Evolutionary conservation across 30 jellyfish, hydroid and myxozoan genomes (phyloP).

Genomic region (Aurelia aurita complex sp. Pacific): DNA sequence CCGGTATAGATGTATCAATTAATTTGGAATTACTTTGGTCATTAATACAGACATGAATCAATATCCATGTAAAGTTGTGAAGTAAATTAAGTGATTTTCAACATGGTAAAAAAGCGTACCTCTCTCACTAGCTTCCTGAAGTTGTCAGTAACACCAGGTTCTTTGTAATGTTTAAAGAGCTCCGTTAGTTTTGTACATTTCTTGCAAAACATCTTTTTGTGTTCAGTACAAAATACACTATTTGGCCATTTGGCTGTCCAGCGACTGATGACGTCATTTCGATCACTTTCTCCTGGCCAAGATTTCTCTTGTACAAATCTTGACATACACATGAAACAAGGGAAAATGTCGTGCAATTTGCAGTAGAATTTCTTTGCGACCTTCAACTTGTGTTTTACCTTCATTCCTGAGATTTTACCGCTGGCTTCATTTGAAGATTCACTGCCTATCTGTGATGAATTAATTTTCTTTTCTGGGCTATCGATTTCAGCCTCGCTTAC

Average conservation of each 20-base stretch:
- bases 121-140: slow-evolving; percentile 20
- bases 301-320: slow-evolving; percentile 18
- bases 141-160: slow-evolving; percentile 31
- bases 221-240: slow-evolving; percentile 18
- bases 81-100: background rate
- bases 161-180: slow-evolving; percentile 10
- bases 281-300: slow-evolving; percentile 44
- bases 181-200: slow-evolving; percentile 5
- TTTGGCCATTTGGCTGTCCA: slow-evolving; percentile 27
- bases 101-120: slow-evolving; percentile 5
- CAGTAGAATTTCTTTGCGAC: slow-evolving; percentile 20
- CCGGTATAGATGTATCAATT: no score
- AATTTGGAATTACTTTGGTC: no score
- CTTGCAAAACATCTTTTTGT: slow-evolving; percentile 34
- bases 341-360: slow-evolving; percentile 13
- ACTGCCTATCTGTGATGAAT: no score
- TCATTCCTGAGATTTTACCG: background rate
- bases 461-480: no score
- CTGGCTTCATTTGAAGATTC: background rate
- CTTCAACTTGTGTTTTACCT: background rate
- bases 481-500: background rate
- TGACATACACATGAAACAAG: slow-evolving; percentile 53
- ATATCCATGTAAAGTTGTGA: no score
- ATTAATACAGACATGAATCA: no score
- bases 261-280: slow-evolving; percentile 4